These are phyloP conservation scores for Sebastes vulpes DNA, from an alignment of 2,797 vertebrate genomes.

Conservation along the genomic window DNA sequence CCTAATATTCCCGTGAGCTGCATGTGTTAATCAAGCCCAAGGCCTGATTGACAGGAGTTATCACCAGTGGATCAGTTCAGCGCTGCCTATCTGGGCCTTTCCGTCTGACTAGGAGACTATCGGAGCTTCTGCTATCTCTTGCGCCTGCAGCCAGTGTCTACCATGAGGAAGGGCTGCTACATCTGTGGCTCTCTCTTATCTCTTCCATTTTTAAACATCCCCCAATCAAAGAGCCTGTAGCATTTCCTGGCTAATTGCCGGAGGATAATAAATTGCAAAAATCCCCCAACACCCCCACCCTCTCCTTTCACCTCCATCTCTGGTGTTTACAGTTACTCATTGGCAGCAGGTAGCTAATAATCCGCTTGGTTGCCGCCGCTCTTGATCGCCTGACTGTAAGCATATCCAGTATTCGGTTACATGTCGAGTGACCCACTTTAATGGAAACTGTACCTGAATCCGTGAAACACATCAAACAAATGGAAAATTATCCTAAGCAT, in stretches of 20 bases:
- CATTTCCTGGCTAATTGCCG: slow-evolving; percentile 85
- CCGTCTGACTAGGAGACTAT: slow-evolving; percentile 76
- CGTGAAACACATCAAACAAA: slow-evolving; percentile 65
- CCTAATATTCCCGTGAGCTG: slow-evolving; percentile 73
- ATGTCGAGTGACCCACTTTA: slow-evolving; percentile 77
- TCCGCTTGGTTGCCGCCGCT: slow-evolving; percentile 52
- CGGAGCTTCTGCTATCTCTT: slow-evolving; percentile 81
- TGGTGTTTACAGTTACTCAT: slow-evolving; percentile 45
- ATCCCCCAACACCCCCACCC: slow-evolving; percentile 34
- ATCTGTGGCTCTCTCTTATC: slow-evolving; percentile 82
- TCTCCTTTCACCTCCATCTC: slow-evolving; percentile 48
- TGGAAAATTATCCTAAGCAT: slow-evolving; percentile 55
- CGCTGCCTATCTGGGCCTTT: slow-evolving; percentile 72
- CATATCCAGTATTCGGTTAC: slow-evolving; percentile 47
- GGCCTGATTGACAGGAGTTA: slow-evolving; percentile 84
- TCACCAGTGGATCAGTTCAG: slow-evolving; percentile 77
- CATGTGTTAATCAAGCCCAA: slow-evolving; percentile 78
- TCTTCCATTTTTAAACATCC: slow-evolving; percentile 82
- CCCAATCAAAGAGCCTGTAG: slow-evolving; percentile 82
- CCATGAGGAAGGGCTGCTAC: slow-evolving; percentile 73
- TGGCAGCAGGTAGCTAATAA: slow-evolving; percentile 70
- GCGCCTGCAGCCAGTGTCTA: slow-evolving; percentile 79
- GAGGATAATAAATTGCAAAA: slow-evolving; percentile 82
- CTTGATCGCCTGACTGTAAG: slow-evolving; percentile 55
- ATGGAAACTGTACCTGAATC: slow-evolving; percentile 64